Base-by-base conservation (phyloP, 53 echinoderm and acorn worm species). In the Actinopyga echinites region DNA sequence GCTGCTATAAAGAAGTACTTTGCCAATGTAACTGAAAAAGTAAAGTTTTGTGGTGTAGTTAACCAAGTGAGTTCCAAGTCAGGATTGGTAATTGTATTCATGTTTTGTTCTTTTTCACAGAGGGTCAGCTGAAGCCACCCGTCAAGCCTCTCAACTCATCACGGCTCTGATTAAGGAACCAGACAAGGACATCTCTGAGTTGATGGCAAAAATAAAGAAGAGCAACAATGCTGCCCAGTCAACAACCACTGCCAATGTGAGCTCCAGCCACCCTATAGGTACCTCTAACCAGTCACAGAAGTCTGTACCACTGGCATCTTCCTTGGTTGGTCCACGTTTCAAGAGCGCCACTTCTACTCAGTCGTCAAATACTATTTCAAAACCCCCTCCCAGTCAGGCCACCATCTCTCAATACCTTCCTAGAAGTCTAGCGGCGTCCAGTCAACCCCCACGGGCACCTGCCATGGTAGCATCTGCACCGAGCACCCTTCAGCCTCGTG, bases 141-240 rank as follows among this genome's bases (percentile, higher is more conserved):
- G 97, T 2, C 97, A 97, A 67, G 94, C 97, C 57, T 90, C 92
- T 73, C 97, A 97, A 65, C 92, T 97, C 17, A 97, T 97, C 79
- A 90, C 88, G 13, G 97, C 94, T 56, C 92, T 97, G 24, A 97
- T 97, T 88, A 97, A 97, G 84, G 97, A 97, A 52, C 97, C 94
- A 11, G 94, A 97, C 57, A 90, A 94, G 57, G 97, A 97, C 85
- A 92, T 97, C 30, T 79, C 88, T 8, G 91, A 94, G 42, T 90
- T 97, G 36, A 86, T 97, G 49, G 89, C 90, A 34, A 92, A 90
- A 69, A 73, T 90, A 43, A 91, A 95, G 82, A 90, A 91, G 82
- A 79, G 21, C 49, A 82, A 73, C 31, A 86, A 71, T 32, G 30
- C 82, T 55, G 54, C 87, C 74, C 82, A 82, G 40, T 85, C 82